Evolutionary conservation across 2,888 invertebrate genomes (phyloP).

Genomic region (Eristalis pertinax): DNA sequence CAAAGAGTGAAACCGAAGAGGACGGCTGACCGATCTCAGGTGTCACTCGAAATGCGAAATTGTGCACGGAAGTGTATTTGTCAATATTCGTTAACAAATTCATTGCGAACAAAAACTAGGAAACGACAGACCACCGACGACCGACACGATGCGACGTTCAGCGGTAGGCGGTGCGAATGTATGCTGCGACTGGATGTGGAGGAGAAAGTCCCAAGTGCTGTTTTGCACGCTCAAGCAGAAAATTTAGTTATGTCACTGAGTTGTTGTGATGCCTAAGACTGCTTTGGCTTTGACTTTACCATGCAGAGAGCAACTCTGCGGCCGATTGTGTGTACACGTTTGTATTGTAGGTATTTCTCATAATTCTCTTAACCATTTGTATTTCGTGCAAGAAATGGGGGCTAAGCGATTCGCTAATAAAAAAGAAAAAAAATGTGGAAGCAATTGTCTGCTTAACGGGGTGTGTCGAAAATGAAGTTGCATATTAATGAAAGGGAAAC

Average conservation of each 20-base stretch:
- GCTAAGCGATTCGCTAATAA: neutral
- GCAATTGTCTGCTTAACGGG: neutral
- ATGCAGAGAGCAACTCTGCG: too few relatives aligned
- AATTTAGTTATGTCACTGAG: slow-evolving; percentile 53
- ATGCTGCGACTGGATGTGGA: slow-evolving; percentile 22
- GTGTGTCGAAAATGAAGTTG: neutral
- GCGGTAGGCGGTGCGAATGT: slow-evolving; percentile 50
- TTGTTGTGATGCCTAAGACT: slow-evolving; percentile 9
- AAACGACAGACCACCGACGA: slow-evolving; percentile 23
- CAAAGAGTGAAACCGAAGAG: neutral
- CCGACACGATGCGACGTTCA: neutral
- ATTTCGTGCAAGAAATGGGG: neutral
- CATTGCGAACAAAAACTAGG: slow-evolving; percentile 62
- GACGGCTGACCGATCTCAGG: slow-evolving; percentile 17
- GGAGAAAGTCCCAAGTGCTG: slow-evolving; percentile 59
- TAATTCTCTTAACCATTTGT: neutral
- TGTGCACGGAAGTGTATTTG: slow-evolving; percentile 62
- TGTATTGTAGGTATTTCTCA: neutral
- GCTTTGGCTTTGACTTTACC: neutral
- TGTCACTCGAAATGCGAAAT: slow-evolving; percentile 39
- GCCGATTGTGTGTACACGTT: slow-evolving; percentile 1
- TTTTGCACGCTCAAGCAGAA: slow-evolving; percentile 52
- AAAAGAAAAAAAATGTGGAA: neutral
- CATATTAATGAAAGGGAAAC: neutral
- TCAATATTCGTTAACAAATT: slow-evolving; percentile 60